phyloP scores from a whole-genome alignment of 2,113 vertebrate species.

The Coracopsis vasa region DNA sequence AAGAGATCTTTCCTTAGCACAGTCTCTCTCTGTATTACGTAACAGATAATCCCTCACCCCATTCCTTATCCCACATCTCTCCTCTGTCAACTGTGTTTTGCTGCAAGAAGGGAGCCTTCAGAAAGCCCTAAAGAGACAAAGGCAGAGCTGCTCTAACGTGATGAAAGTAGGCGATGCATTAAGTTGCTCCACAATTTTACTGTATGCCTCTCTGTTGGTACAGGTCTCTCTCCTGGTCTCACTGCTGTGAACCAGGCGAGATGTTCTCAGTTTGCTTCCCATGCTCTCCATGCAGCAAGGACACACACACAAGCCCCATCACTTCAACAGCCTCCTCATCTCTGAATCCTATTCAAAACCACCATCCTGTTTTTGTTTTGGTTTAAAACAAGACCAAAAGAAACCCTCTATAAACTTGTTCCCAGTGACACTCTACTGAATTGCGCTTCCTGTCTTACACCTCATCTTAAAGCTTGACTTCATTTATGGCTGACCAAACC shows the following conservation, averaged over 20 bases:
- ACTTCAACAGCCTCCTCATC: not conserved
- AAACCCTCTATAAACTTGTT: constrained; percentile 12
- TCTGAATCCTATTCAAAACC: not conserved
- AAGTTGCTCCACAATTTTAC: not conserved
- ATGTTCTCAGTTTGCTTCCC: not conserved
- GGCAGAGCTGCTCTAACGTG: not conserved
- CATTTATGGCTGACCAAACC: constrained; percentile 13
- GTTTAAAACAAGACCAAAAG: constrained; percentile 39
- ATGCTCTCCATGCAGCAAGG: not conserved
- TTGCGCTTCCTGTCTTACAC: constrained; percentile 32
- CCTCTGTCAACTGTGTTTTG: not conserved
- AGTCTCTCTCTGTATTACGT: not conserved
- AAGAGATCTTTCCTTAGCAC: not conserved
- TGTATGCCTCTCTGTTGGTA: fast-evolving
- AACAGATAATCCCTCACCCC: constrained; percentile 29
- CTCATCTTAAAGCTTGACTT: not conserved
- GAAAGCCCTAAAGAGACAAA: not conserved
- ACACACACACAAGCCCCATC: not conserved
- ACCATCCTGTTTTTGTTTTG: constrained; percentile 22
- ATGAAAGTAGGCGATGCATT: not conserved
- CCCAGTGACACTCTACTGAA: constrained; percentile 14
- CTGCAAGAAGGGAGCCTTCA: not conserved
- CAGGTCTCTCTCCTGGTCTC: not conserved
- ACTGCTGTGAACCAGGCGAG: fast-evolving
- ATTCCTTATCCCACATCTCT: not conserved